Conservation (phyloP, 2,797 vertebrate genomes). For the Kryptolebias ocellatus region DNA sequence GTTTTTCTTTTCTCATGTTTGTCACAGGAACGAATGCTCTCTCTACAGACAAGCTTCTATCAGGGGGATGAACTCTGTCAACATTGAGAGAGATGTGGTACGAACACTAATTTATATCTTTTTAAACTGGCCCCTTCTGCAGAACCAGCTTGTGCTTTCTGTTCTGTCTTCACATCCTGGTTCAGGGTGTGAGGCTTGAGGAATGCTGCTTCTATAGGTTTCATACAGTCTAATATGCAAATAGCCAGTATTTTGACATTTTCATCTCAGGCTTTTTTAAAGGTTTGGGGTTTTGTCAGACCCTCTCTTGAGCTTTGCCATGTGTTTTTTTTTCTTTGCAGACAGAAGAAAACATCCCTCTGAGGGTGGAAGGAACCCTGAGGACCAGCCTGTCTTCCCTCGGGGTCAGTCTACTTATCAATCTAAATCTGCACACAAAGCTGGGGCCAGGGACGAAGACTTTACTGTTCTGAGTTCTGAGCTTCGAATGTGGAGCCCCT, state of each 20-base stretch:
- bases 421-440: constrained; percentile 48
- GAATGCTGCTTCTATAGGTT: too few species aligned
- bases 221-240: too few species aligned
- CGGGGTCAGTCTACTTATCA: constrained; percentile 72
- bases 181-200: too few species aligned
- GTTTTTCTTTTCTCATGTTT: background rate
- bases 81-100: constrained; percentile 77
- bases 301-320: background rate
- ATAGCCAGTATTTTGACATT: background rate
- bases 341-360: constrained; percentile 76
- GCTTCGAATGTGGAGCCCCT: constrained; percentile 40
- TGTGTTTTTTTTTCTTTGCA: constrained; percentile 38
- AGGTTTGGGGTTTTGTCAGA: background rate
- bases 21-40: constrained; percentile 79
- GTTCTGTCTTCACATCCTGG: background rate
- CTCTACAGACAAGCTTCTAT: constrained; percentile 84
- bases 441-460: constrained; percentile 28
- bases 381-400: constrained; percentile 81
- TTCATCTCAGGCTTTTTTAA: background rate
- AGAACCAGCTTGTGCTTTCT: constrained; percentile 1
- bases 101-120: constrained; percentile 17
- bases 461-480: constrained; percentile 58
- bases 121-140: background rate
- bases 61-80: constrained; percentile 79
- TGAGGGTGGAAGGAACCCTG: constrained; percentile 78